Percentiles rank a stretch among this genome's conserved stretches.
Evolutionary conservation across 2,113 vertebrate genomes (phyloP).

Genomic region (Triplophysa siluroides): DNA sequence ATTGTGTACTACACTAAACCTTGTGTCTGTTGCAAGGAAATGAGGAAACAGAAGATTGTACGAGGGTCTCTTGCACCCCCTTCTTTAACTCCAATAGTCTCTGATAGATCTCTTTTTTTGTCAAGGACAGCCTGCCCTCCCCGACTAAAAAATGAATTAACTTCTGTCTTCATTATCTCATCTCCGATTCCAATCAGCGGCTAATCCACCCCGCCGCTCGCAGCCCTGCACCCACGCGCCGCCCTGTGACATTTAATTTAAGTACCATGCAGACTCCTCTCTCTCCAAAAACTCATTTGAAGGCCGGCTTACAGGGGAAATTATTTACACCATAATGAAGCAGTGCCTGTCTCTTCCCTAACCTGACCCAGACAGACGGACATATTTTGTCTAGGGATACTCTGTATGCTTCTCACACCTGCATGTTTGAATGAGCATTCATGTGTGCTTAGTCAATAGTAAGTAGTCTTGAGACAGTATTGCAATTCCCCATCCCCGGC

Average conservation of each 20-base stretch:
- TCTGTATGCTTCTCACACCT: slow-evolving; percentile 12
- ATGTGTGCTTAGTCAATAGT: slow-evolving; percentile 9
- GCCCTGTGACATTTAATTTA: slow-evolving; percentile 78
- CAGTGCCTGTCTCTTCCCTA: slow-evolving; percentile 36
- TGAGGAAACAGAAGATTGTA: not conserved
- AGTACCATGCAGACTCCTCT: slow-evolving; percentile 46
- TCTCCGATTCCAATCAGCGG: slow-evolving; percentile 76
- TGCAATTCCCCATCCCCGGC: slow-evolving; percentile 25
- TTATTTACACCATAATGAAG: slow-evolving; percentile 63
- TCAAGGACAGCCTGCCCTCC: slow-evolving; percentile 63
- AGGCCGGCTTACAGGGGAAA: slow-evolving; percentile 48
- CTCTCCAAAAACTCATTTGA: slow-evolving; percentile 48
- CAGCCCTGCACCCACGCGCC: slow-evolving; percentile 62
- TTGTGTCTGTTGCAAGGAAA: not conserved
- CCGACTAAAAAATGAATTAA: slow-evolving; percentile 65
- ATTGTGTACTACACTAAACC: not conserved
- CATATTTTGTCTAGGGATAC: not conserved
- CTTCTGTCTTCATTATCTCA: slow-evolving; percentile 76
- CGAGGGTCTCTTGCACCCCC: not conserved
- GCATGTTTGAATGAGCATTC: slow-evolving; percentile 14
- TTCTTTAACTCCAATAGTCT: slow-evolving; percentile 2
- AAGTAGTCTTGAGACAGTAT: slow-evolving; percentile 34
- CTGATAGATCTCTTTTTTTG: slow-evolving; percentile 48
- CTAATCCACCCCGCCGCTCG: slow-evolving; percentile 70
- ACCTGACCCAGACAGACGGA: slow-evolving; percentile 23